phyloP scores from a whole-genome alignment of 2,888 invertebrate genomes.

The Plusia festucae region DNA sequence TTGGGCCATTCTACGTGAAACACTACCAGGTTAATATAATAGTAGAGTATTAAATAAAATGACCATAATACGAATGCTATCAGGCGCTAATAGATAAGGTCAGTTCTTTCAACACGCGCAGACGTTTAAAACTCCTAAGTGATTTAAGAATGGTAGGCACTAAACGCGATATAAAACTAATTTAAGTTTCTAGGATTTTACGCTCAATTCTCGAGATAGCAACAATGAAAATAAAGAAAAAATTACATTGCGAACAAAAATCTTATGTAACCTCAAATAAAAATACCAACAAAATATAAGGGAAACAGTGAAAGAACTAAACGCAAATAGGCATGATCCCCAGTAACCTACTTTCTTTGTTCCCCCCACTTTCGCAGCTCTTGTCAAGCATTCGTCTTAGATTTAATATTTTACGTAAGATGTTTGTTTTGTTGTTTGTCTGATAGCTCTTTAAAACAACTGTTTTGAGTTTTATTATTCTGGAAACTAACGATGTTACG shows the following conservation, averaged over 20 bases:
- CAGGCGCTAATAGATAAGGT: constrained; percentile 10
- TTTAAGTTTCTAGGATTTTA: too few species aligned
- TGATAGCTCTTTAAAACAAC: neutral
- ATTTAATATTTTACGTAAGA: constrained; percentile 22
- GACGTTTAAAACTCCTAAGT: constrained; percentile 45
- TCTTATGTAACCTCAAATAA: constrained; percentile 2
- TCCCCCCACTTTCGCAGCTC: constrained; percentile 9
- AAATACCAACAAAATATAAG: constrained; percentile 1
- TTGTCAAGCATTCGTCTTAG: constrained; percentile 11
- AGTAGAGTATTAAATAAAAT: too few species aligned
- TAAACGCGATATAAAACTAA: constrained; percentile 6
- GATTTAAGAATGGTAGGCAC: constrained; percentile 42
- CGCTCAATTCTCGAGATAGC: too few species aligned
- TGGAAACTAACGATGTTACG: neutral
- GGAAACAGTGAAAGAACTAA: constrained; percentile 12
- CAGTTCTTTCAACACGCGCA: constrained; percentile 52
- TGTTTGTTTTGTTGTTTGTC: neutral
- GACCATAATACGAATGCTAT: constrained; percentile 15
- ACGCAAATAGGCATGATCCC: constrained; percentile 10
- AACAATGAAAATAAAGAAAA: too few species aligned
- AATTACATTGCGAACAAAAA: neutral
- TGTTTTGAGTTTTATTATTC: neutral
- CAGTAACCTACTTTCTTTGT: constrained; percentile 33
- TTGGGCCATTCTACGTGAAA: too few species aligned
- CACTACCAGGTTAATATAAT: too few species aligned